Base-by-base conservation (phyloP, 2,888 invertebrate genomes). In the Scrobipalpa atriplicella region DNA sequence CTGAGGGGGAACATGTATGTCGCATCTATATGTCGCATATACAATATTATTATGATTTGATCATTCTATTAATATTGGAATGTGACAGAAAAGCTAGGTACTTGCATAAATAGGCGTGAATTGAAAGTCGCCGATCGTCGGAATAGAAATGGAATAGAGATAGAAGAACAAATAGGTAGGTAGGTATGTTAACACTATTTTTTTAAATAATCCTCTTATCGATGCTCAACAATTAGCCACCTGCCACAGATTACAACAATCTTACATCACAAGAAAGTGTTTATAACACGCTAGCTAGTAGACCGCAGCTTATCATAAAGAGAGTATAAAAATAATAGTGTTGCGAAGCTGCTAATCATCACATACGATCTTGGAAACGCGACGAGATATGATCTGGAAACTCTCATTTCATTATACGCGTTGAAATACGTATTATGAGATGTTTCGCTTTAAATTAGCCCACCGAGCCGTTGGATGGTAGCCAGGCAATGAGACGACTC, bases 381-480 rank as follows among this genome's bases (percentile, higher is more conserved):
- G 43, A 58, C 41, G 56, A 65, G 71, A 70, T 68, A 56, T 52
- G 68, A 72, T 72, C 73, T 65, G 62, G 47, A 62, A 41, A 16
- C 62, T 19, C 62, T 78, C 78, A 75, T 78, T 83, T 78, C 75
- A 73, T 78, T 81, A 80, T 82, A 81, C 81, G 79, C 84, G 79
- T 80, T 76, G 75, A 78, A 78, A 82, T 38, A 38, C 75, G 81
- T 80, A 58, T 81, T 87, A 87, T 87, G 87, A 89, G 87, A 89
- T 86, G 85, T 86, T 85, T 86, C 81, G 78, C 84, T 86, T 86
- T 79, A 85, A 91, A 89, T 90, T 86, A 87, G 89, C 83, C 81
- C 83, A 83, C 85, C 82, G 77, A 83, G 75, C 73, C 72, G 77
- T 87, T 92, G 92, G 92, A 86, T 70, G 66, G 65, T 62, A 68